Evolutionary conservation across 2,888 invertebrate species (phyloP).

Genomic region (Temnothorax ravouxi): DNA sequence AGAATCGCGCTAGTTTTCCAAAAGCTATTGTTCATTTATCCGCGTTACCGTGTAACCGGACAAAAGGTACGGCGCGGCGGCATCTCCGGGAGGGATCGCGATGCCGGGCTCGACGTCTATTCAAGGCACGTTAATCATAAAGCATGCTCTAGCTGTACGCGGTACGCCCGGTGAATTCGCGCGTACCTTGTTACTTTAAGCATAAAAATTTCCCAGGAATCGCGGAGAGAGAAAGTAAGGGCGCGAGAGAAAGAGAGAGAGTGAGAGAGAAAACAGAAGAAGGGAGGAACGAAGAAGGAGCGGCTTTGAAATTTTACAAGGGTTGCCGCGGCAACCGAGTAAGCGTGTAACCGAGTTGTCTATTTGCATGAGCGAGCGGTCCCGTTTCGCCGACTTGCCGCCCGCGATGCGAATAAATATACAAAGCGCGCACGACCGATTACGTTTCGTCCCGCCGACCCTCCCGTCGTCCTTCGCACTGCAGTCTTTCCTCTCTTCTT

Average conservation of each 20-base stretch:
- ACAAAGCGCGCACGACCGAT: conserved; percentile 54
- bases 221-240: neutral
- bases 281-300: neutral
- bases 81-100: conserved; percentile 34
- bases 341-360: conserved; percentile 56
- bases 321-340: conserved; percentile 52
- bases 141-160: conserved; percentile 44
- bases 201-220: conserved; percentile 52
- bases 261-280: neutral
- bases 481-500: neutral
- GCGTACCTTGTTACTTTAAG: conserved; percentile 53
- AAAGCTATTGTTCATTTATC: conserved; percentile 32
- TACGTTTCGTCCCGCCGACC: conserved; percentile 39
- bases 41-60: neutral
- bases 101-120: conserved; percentile 51
- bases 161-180: conserved; percentile 45
- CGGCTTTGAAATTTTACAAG: conserved; percentile 53
- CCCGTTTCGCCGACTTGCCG: conserved; percentile 28
- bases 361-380: conserved; percentile 53
- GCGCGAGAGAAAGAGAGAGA: neutral
- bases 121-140: conserved; percentile 59
- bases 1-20: conserved; percentile 29
- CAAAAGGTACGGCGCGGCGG: neutral
- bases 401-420: conserved; percentile 45
- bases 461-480: neutral